phyloP scores from a whole-genome alignment of 1,140 invertebrate genomes.

The Diorhabda elongata region DNA sequence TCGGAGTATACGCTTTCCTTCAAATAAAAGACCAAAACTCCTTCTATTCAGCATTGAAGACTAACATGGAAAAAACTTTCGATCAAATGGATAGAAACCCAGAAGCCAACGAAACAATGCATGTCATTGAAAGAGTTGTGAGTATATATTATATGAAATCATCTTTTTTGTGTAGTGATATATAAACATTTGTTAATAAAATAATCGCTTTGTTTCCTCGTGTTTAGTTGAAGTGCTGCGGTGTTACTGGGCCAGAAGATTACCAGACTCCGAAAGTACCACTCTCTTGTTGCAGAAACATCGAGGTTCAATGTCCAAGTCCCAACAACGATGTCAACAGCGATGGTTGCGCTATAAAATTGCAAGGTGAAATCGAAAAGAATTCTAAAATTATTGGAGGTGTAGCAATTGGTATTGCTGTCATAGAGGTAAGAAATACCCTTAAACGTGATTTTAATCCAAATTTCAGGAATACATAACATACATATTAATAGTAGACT shows the following conservation, averaged over 20 bases:
- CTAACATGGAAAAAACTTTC: conserved; percentile 41
- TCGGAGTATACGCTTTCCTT: conserved; percentile 48
- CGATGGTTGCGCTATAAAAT: conserved; percentile 27
- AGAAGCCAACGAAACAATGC: conserved; percentile 46
- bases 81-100: conserved; percentile 43
- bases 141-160: conserved; percentile 14
- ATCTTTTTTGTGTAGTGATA: too few species aligned
- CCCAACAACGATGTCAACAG: conserved; percentile 16
- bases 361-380: conserved; percentile 49
- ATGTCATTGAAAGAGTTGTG: conserved; percentile 54
- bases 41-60: conserved; percentile 18
- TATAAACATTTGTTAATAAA: too few species aligned
- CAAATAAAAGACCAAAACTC: conserved; percentile 38
- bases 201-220: background rate
- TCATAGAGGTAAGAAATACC: conserved; percentile 55
- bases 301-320: conserved; percentile 8
- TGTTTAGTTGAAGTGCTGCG: conserved; percentile 56
- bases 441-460: too few species aligned
- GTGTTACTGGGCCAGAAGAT: conserved; percentile 52
- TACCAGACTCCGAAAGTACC: conserved; percentile 18
- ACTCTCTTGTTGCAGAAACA: conserved; percentile 30
- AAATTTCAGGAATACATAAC: too few species aligned
- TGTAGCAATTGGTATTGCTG: conserved; percentile 63
- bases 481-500: too few species aligned
- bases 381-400: conserved; percentile 58